A percentile compares a stretch with the other conserved stretches of the same genome.
Conservation (phyloP, 2,888 invertebrate genomes). For the Timema cristinae region DNA sequence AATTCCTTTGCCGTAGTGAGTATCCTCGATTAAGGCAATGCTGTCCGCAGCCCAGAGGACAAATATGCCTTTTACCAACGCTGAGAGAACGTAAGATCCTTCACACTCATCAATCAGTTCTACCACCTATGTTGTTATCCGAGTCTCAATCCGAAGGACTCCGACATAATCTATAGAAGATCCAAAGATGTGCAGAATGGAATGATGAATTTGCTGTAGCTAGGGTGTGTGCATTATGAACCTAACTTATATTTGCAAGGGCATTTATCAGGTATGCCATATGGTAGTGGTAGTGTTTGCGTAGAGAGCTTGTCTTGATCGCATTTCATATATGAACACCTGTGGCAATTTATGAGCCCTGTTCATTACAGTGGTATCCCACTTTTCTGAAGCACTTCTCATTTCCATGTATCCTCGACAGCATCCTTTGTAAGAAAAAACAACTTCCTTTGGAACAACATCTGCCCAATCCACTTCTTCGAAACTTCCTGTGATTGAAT, state of each 20-base stretch:
- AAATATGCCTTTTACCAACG: background rate
- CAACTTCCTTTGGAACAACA: no score
- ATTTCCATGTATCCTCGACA: background rate
- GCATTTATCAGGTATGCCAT: background rate
- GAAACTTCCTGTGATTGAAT: background rate
- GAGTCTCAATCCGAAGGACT: background rate
- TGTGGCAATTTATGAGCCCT: background rate
- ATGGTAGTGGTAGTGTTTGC: background rate
- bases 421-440: no score
- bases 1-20: no score
- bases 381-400: background rate
- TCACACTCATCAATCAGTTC: background rate
- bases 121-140: background rate
- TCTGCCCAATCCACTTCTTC: background rate
- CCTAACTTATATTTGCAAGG: constrained; percentile 1
- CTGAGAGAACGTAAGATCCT: background rate
- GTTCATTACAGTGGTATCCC: background rate
- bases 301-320: background rate
- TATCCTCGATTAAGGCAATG: no score
- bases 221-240: background rate
- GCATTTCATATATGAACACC: background rate
- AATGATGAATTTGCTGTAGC: background rate
- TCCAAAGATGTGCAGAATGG: background rate
- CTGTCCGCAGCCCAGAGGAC: no score
- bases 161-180: background rate